phyloP scores from a whole-genome alignment of 2,888 invertebrate genomes.

The Pimpla rufipes region DNA sequence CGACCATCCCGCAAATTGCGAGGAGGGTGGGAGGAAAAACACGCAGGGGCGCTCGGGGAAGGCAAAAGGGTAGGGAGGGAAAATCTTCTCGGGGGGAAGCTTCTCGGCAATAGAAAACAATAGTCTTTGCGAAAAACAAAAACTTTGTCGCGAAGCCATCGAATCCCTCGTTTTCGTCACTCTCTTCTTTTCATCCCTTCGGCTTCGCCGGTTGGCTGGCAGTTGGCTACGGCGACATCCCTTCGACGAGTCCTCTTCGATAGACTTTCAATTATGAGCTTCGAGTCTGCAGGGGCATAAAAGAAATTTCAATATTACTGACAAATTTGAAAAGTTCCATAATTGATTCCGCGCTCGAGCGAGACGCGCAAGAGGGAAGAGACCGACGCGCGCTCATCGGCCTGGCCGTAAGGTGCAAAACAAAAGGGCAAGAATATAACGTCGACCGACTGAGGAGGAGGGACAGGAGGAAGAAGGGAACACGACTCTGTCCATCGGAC shows the following conservation, averaged over 20 bases:
- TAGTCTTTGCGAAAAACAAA: slow-evolving; percentile 83
- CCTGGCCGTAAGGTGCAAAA: slow-evolving; percentile 69
- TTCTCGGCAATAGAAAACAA: slow-evolving; percentile 81
- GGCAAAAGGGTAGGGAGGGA: slow-evolving; percentile 36
- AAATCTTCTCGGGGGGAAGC: slow-evolving; percentile 36
- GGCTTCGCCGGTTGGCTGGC: not conserved
- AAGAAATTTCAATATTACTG: slow-evolving; percentile 85
- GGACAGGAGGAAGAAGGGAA: slow-evolving; percentile 75
- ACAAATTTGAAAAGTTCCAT: slow-evolving; percentile 85
- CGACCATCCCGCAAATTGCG: slow-evolving; percentile 59
- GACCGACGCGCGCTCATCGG: slow-evolving; percentile 66
- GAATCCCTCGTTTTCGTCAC: slow-evolving; percentile 54
- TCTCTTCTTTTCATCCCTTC: slow-evolving; percentile 49
- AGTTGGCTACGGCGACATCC: slow-evolving; percentile 72
- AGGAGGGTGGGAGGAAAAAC: slow-evolving; percentile 43
- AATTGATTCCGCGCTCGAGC: slow-evolving; percentile 82
- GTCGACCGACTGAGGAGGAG: slow-evolving; percentile 68
- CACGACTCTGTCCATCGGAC: slow-evolving; percentile 72
- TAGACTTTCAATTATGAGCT: slow-evolving; percentile 84
- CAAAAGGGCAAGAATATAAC: slow-evolving; percentile 72
- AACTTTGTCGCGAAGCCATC: slow-evolving; percentile 73
- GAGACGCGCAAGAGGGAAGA: slow-evolving; percentile 36
- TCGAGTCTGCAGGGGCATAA: slow-evolving; percentile 75
- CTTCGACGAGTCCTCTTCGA: slow-evolving; percentile 76
- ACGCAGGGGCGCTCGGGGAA: slow-evolving; percentile 41